A percentile compares a stretch with the other conserved stretches of the same genome.
Conservation (phyloP, 2,797 vertebrate species). For the Sebastolobus alascanus region DNA sequence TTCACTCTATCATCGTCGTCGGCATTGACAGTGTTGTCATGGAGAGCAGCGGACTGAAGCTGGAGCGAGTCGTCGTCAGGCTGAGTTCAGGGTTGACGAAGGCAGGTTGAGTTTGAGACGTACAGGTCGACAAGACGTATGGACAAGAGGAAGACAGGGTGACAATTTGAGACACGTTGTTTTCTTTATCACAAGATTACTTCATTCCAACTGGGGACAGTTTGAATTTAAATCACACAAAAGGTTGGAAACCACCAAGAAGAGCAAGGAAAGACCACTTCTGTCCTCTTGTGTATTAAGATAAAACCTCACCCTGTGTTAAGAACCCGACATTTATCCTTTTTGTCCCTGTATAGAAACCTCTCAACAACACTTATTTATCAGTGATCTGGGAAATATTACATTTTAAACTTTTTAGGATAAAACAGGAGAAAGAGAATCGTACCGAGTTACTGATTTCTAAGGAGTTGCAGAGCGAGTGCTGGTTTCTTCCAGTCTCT, state of each 20-base stretch:
- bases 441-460: conserved; percentile 20
- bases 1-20: conserved; percentile 50
- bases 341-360: no score
- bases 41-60: not conserved
- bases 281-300: not conserved
- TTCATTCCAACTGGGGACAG: not conserved
- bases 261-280: not conserved
- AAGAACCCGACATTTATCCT: no score
- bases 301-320: not conserved
- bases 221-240: not conserved
- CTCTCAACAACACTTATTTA: not conserved
- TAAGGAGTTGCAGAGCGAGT: not conserved
- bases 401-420: not conserved
- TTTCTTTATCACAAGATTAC: not conserved
- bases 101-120: not conserved
- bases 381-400: not conserved
- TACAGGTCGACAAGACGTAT: not conserved
- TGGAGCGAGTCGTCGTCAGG: not conserved
- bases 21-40: conserved; percentile 26
- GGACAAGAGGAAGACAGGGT: not conserved
- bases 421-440: not conserved
- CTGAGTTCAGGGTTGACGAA: conserved; percentile 6
- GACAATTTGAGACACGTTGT: not conserved
- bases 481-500: not conserved
- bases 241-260: not conserved